phyloP scores from a whole-genome alignment of 1,140 invertebrate genomes.

The Hyles vespertilio region DNA sequence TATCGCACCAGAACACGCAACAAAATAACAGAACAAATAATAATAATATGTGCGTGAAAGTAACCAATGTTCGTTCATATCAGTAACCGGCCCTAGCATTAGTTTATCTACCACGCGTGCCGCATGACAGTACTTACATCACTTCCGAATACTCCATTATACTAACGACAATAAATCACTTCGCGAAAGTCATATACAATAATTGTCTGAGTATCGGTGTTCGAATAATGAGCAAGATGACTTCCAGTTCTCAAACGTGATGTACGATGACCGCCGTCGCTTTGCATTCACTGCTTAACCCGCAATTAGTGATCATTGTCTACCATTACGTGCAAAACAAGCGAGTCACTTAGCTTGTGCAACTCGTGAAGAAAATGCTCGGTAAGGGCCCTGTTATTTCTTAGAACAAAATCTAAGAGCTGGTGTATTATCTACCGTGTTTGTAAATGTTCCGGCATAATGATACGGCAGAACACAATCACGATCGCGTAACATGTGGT shows the following conservation, averaged over 20 bases:
- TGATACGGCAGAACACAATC: too few species aligned
- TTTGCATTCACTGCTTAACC: constrained; percentile 22
- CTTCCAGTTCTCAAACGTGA: constrained; percentile 29
- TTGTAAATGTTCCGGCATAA: too few species aligned
- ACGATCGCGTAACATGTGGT: too few species aligned
- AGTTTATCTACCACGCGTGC: constrained; percentile 6
- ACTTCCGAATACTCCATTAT: neutral
- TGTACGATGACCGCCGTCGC: constrained; percentile 16
- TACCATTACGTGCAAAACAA: constrained; percentile 25
- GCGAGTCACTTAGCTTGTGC: too few species aligned
- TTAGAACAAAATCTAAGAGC: too few species aligned
- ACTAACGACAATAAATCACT: constrained; percentile 5
- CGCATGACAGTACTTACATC: neutral
- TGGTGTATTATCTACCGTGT: too few species aligned
- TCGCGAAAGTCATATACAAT: constrained; percentile 1
- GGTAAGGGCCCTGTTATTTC: too few species aligned
- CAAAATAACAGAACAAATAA: too few species aligned
- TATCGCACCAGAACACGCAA: too few species aligned
- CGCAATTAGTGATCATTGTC: constrained; percentile 43
- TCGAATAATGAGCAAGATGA: constrained; percentile 23
- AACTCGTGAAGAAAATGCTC: too few species aligned
- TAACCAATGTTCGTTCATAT: too few species aligned
- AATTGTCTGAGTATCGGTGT: neutral
- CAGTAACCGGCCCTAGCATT: neutral
- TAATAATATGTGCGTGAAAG: too few species aligned